Conservation (phyloP, 2,113 vertebrate species). For the Notechis scutatus region DNA sequence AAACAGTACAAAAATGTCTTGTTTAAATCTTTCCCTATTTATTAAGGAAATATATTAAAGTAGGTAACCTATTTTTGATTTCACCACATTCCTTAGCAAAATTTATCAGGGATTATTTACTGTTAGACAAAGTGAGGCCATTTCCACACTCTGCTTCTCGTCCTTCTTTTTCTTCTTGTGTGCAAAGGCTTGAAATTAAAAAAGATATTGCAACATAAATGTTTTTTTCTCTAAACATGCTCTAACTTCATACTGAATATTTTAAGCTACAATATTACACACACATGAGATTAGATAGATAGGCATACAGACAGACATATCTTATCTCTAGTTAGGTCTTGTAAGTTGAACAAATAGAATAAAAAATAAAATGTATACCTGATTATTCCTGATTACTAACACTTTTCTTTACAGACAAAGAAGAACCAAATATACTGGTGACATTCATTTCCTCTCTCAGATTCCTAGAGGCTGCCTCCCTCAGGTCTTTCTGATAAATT, state of each 20-base stretch:
- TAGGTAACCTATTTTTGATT: not conserved
- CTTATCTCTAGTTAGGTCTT: not conserved
- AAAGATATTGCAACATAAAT: not conserved
- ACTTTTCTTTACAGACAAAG: not conserved
- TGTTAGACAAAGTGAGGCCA: not conserved
- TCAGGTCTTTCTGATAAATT: not conserved
- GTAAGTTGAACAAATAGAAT: not conserved
- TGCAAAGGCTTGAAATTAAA: not conserved
- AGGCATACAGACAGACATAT: no score
- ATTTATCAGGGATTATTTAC: not conserved
- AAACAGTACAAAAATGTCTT: not conserved
- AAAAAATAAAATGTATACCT: not conserved
- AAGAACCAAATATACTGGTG: not conserved
- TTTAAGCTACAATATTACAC: not conserved
- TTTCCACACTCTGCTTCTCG: not conserved
- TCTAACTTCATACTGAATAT: not conserved
- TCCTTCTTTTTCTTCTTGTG: not conserved
- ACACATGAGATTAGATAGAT: no score
- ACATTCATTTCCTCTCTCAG: not conserved
- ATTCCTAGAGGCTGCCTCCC: not conserved
- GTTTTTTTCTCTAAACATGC: not conserved
- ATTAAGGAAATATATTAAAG: not conserved
- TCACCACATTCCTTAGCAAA: not conserved
- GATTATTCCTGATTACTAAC: not conserved
- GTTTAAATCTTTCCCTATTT: not conserved